phyloP scores from a whole-genome alignment of 2,113 vertebrate species.

The Hippopotamus amphibius region DNA sequence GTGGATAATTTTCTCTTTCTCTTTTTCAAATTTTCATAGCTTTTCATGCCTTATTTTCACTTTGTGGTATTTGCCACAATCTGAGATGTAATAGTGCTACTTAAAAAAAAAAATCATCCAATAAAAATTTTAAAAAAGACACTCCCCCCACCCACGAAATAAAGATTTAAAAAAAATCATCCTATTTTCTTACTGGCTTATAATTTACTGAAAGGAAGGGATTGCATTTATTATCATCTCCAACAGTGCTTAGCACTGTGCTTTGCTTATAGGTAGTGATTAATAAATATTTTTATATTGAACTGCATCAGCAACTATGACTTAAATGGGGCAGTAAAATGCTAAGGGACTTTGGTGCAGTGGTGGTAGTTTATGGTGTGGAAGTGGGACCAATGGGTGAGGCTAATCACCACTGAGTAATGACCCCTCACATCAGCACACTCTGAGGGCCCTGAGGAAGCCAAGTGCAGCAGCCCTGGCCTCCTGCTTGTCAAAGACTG shows the following conservation, averaged over 20 bases:
- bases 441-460: neutral
- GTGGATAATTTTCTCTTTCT: neutral
- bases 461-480: rapidly evolving
- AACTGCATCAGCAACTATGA: neutral
- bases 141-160: neutral
- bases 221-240: neutral
- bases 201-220: neutral
- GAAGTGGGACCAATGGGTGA: neutral
- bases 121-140: neutral
- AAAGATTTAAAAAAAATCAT: neutral
- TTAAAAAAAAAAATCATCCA: neutral
- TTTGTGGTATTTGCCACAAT: neutral
- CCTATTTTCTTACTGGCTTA: neutral
- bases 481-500: neutral
- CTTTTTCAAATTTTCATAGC: neutral
- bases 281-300: neutral
- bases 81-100: neutral
- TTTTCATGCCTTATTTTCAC: neutral
- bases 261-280: neutral
- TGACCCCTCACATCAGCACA: rapidly evolving
- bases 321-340: neutral
- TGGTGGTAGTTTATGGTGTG: rapidly evolving
- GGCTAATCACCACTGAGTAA: neutral
- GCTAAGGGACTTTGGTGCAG: neutral
- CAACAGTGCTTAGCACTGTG: neutral